Evolutionary conservation across 2,888 invertebrate genomes (phyloP).

Genomic region (Molorchus minor): DNA sequence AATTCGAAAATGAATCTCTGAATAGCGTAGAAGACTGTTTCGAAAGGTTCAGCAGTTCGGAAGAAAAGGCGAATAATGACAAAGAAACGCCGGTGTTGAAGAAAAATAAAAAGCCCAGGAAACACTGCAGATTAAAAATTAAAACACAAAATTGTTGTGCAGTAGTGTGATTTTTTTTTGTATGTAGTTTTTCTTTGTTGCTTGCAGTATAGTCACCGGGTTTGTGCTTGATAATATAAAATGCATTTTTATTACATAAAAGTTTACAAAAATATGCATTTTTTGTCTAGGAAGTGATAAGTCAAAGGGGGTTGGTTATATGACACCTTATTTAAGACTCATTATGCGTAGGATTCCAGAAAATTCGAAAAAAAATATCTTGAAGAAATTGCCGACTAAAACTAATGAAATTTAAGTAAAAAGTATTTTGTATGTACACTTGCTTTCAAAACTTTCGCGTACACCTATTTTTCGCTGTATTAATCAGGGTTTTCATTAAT

Average conservation of each 20-base stretch:
- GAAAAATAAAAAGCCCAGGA: conserved; percentile 27
- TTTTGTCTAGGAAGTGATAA: no score
- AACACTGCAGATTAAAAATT: conserved; percentile 23
- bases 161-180: conserved; percentile 42
- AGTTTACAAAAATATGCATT: not conserved
- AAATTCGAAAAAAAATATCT: no score
- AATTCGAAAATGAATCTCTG: conserved; percentile 54
- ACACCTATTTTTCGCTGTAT: no score
- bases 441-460: no score
- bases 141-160: conserved; percentile 43
- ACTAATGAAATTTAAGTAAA: no score
- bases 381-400: no score
- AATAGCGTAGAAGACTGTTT: conserved; percentile 29
- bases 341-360: no score
- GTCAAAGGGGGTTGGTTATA: no score
- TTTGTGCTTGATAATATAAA: conserved; percentile 18
- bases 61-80: conserved; percentile 18
- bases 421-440: no score
- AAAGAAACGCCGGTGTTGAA: conserved; percentile 31
- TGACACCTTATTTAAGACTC: no score
- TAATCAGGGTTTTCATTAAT: no score
- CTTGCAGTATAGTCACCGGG: conserved; percentile 27
- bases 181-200: conserved; percentile 34
- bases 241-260: not conserved
- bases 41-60: conserved; percentile 24